A percentile compares a stretch with the other conserved stretches of the same genome.
These are phyloP conservation scores for Puffinus mauretanicus DNA, from an alignment of 2,113 vertebrate genomes.

Conservation along the genomic window DNA sequence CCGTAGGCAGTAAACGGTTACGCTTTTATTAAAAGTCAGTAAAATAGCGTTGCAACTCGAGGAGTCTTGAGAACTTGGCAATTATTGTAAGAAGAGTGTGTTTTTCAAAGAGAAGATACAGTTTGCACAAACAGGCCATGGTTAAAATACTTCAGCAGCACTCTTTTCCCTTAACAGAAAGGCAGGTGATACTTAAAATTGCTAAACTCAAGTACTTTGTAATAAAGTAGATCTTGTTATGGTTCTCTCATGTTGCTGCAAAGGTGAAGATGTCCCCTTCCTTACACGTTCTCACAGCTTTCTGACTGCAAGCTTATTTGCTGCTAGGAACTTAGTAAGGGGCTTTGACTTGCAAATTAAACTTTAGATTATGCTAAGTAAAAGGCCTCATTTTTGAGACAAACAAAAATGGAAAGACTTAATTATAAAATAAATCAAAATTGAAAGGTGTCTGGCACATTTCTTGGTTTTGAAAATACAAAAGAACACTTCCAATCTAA, in stretches of 20 bases:
- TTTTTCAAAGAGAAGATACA: not conserved
- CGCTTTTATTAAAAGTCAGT: accelerated
- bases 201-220: not conserved
- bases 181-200: not conserved
- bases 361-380: not conserved
- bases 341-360: not conserved
- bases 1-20: not conserved
- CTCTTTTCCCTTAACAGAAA: not conserved
- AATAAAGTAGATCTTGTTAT: accelerated
- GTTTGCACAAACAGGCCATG: accelerated
- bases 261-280: not conserved
- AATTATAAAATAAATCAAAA: not conserved
- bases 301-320: not conserved
- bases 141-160: not conserved
- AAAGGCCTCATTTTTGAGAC: not conserved
- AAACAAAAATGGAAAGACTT: not conserved
- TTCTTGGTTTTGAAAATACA: not conserved
- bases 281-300: accelerated
- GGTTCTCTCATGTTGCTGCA: accelerated
- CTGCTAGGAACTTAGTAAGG: not conserved
- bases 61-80: not conserved
- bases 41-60: accelerated
- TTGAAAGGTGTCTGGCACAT: not conserved
- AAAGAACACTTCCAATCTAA: not conserved
- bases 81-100: not conserved